phyloP scores from a whole-genome alignment of 2,888 invertebrate species.

The Dione vanillae region DNA sequence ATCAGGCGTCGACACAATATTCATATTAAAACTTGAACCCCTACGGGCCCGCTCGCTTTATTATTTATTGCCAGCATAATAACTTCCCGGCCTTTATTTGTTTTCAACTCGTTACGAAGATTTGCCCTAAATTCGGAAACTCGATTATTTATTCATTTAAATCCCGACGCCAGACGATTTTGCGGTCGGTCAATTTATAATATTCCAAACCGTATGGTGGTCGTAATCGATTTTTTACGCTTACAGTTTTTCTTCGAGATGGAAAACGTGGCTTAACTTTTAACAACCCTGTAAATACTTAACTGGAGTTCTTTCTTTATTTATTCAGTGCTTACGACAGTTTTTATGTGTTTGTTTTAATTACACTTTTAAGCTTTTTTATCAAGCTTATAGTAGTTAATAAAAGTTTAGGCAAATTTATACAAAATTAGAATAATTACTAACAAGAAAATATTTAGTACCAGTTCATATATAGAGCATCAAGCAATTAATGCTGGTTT shows the following conservation, averaged over 20 bases:
- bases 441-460: too few relatives aligned
- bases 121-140: constrained; percentile 75
- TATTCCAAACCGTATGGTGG: constrained; percentile 26
- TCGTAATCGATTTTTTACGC: constrained; percentile 36
- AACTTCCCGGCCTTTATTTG: constrained; percentile 76
- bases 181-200: constrained; percentile 40
- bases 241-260: constrained; percentile 22
- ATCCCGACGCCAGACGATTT: constrained; percentile 46
- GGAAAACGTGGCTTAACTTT: constrained; percentile 5
- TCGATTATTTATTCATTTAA: constrained; percentile 79
- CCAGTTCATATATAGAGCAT: too few relatives aligned
- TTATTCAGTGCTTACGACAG: background rate
- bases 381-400: background rate
- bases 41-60: constrained; percentile 68
- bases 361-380: background rate
- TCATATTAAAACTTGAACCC: constrained; percentile 67
- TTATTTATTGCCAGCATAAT: constrained; percentile 80
- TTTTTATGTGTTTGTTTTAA: constrained; percentile 7
- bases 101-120: constrained; percentile 81
- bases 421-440: too few relatives aligned
- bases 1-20: constrained; percentile 40
- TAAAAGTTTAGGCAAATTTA: background rate
- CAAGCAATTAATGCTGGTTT: too few relatives aligned
- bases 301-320: background rate
- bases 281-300: constrained; percentile 14